Conservation (phyloP, 2,113 vertebrate species). For the Picathartes gymnocephalus region DNA sequence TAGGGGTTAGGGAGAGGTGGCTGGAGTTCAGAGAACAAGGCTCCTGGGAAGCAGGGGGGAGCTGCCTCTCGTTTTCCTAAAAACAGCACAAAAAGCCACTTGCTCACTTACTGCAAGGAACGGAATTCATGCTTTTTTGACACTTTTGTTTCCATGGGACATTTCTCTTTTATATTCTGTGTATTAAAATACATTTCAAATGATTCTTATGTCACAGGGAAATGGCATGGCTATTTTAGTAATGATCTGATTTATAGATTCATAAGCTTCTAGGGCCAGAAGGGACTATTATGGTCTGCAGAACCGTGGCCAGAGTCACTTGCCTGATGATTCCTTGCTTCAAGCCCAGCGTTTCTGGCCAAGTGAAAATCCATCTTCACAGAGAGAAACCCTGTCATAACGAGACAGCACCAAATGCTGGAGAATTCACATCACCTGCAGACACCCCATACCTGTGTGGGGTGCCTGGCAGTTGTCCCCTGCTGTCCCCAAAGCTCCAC, state of each 20-base stretch:
- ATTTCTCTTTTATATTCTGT: neutral
- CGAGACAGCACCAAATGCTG: neutral
- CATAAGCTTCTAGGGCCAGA: neutral
- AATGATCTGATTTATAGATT: slow-evolving; percentile 26
- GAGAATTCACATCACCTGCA: neutral
- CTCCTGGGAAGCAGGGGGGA: neutral
- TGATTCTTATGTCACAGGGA: neutral
- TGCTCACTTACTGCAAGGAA: neutral
- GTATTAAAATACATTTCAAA: neutral
- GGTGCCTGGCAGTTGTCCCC: neutral
- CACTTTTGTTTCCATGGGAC: neutral
- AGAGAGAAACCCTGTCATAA: neutral
- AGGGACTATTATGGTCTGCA: neutral
- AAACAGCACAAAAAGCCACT: neutral
- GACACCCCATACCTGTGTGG: rapidly evolving
- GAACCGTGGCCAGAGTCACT: neutral
- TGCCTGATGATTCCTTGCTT: neutral
- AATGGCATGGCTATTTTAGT: neutral
- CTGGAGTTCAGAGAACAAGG: neutral
- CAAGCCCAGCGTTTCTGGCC: neutral
- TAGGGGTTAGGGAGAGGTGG: neutral
- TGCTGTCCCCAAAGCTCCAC: rapidly evolving
- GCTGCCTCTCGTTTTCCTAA: neutral
- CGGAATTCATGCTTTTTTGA: neutral
- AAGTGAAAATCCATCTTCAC: neutral